Evolutionary conservation across 2,888 invertebrate genomes (phyloP), one percentile per base, ranked within the genome.

Genomic region (Schrankia costaestrigalis): DNA sequence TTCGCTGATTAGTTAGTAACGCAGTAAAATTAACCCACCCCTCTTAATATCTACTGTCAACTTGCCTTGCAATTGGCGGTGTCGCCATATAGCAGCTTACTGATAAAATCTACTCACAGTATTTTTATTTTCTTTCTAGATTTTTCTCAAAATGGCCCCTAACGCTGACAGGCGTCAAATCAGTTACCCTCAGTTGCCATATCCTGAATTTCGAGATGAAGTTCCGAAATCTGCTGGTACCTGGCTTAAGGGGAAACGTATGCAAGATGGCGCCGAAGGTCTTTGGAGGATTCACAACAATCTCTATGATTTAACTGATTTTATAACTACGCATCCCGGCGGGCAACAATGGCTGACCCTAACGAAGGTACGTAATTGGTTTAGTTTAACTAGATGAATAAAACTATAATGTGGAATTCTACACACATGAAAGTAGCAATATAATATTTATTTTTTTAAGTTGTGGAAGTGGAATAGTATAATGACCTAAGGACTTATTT

Each of bases 271-370:
- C 1, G 94, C 94, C 0, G 94, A 94, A 71, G 91, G 90, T 5
- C 74, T 95, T 0, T 96, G 96, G 96, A 89, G 96, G 39, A 90
- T 96, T 18, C 89, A 93, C 36, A 90, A 96, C 67, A 79, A 80
- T 6, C 81, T 99, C 0, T 99, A 98, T 72, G 97, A 99, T 76
- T 89, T 99, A 25, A 92, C 92, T 0, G 89, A 90, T 3, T 99
- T 97, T 64, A 85, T 94, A 1, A 72, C 90, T 0, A 79, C 80
- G 13, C 99, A 99, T 85, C 99, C 99, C 1, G 97, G 97, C 6
- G 97, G 98, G 0, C 48, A 87, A 0, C 91, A 93, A 56, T 96
- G 95, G 95, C 67, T 96, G 21, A 66, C 71, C 26, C 71, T 90
- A 31, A 92, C 94, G 0, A 91, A 93, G 88, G 95, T 91, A 65